Percentiles rank a stretch among this genome's conserved stretches.
These are phyloP conservation scores for Leptothorax acervorum DNA, from an alignment of 2,888 invertebrate genomes.

Conservation along the genomic window DNA sequence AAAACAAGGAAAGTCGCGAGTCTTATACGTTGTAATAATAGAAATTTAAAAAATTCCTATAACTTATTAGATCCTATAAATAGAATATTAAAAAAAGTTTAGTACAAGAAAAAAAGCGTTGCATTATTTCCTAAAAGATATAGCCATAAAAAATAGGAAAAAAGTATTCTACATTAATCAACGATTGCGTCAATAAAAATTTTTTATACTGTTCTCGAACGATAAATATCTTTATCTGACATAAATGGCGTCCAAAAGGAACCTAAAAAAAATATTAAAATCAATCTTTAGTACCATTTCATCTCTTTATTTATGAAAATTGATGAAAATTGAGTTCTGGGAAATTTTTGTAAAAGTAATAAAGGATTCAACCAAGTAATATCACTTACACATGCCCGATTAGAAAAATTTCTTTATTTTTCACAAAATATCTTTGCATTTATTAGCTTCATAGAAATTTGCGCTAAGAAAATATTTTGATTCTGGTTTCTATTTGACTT, in stretches of 20 bases:
- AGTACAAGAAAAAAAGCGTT: neutral
- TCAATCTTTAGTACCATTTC: neutral
- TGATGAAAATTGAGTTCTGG: neutral
- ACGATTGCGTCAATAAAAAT: neutral
- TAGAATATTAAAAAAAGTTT: neutral
- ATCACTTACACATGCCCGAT: neutral
- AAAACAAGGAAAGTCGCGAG: neutral
- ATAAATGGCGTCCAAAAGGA: neutral
- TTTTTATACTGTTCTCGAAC: neutral
- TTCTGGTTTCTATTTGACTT: neutral
- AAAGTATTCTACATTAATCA: neutral
- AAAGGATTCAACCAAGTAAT: neutral
- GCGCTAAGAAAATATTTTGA: constrained; percentile 4
- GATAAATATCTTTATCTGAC: neutral
- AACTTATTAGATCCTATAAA: neutral
- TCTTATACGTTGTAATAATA: neutral
- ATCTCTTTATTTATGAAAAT: neutral
- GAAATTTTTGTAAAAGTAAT: neutral
- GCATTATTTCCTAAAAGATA: neutral
- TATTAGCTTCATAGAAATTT: neutral
- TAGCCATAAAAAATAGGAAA: neutral
- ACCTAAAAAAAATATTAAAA: neutral
- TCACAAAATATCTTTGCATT: constrained; percentile 28
- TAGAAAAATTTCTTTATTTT: constrained; percentile 30
- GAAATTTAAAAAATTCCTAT: neutral